Percentiles rank a stretch among this genome's conserved stretches.
phyloP scores from a whole-genome alignment of 64 coral and sea anemone species.

The Pachyseris speciosa region DNA sequence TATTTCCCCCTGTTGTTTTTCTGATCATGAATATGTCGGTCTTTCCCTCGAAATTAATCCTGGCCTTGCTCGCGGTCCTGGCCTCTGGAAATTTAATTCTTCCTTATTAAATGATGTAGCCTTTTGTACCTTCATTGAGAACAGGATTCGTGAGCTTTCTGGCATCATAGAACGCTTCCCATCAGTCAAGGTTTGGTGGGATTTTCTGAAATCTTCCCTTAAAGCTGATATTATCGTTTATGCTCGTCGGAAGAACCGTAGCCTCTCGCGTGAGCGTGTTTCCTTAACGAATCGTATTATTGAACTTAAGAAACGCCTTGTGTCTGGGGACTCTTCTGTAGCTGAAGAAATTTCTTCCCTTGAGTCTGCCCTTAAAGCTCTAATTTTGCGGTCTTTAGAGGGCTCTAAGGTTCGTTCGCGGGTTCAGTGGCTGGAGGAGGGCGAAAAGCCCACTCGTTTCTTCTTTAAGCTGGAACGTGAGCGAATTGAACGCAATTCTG shows the following conservation, averaged over 20 bases:
- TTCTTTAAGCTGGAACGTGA: conserved; percentile 2
- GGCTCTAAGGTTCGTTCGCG: background rate
- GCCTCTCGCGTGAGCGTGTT: background rate
- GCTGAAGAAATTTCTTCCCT: background rate
- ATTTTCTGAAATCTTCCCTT: background rate
- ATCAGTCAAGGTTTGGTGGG: background rate
- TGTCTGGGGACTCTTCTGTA: background rate
- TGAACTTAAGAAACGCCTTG: background rate
- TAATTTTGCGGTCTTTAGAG: background rate
- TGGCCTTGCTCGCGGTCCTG: background rate
- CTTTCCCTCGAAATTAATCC: background rate
- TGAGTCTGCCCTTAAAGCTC: background rate
- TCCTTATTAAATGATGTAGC: background rate
- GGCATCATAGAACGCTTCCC: background rate
- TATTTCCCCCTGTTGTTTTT: background rate
- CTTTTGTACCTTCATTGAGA: background rate
- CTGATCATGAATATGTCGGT: conserved; percentile 12
- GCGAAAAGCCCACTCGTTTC: conserved; percentile 27
- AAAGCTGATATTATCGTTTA: background rate
- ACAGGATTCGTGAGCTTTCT: background rate
- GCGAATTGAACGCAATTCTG: background rate
- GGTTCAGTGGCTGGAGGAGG: conserved; percentile 46
- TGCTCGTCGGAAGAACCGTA: background rate
- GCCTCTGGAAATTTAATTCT: conserved; percentile 15
- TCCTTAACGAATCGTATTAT: background rate